Conservation (phyloP, 1,140 invertebrate species). For the Dreissena rostriformis region DNA sequence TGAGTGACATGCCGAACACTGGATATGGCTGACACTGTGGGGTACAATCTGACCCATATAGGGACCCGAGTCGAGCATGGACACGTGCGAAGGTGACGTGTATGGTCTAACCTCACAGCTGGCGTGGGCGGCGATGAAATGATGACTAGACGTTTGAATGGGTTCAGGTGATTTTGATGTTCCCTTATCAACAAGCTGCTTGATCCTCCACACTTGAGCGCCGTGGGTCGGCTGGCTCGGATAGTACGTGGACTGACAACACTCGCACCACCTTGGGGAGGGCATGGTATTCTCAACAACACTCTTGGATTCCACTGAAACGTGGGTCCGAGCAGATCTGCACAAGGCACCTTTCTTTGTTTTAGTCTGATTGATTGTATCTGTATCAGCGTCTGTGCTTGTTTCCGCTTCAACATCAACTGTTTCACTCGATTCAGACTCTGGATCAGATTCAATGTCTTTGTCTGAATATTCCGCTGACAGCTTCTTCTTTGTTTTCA, state of each 20-base stretch:
- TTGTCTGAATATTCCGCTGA: constrained; percentile 55
- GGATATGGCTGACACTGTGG: constrained; percentile 54
- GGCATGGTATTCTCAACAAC: constrained; percentile 34
- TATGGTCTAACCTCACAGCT: constrained; percentile 37
- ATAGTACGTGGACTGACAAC: constrained; percentile 50
- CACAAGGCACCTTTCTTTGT: constrained; percentile 46
- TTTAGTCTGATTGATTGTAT: constrained; percentile 21
- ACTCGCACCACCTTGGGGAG: constrained; percentile 47
- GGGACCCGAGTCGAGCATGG: constrained; percentile 33
- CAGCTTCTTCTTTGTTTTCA: constrained; percentile 43
- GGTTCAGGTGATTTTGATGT: constrained; percentile 57
- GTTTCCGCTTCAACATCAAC: constrained; percentile 8
- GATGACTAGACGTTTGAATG: constrained; percentile 50
- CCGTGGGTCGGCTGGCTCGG: constrained; percentile 39
- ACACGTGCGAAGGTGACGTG: constrained; percentile 47
- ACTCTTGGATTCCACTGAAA: constrained; percentile 37
- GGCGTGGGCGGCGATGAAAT: constrained; percentile 50
- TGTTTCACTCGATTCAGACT: constrained; percentile 55
- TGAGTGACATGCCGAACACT: constrained; percentile 52
- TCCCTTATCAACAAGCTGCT: constrained; percentile 53
- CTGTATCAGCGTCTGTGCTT: constrained; percentile 8
- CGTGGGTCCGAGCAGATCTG: constrained; percentile 48
- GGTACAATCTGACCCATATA: constrained; percentile 48
- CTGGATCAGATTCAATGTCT: constrained; percentile 38
- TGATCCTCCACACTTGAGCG: constrained; percentile 27